Percentiles rank a stretch among this genome's conserved stretches.
phyloP scores from a whole-genome alignment of 2,888 invertebrate genomes.

The Papilio demoleus region DNA sequence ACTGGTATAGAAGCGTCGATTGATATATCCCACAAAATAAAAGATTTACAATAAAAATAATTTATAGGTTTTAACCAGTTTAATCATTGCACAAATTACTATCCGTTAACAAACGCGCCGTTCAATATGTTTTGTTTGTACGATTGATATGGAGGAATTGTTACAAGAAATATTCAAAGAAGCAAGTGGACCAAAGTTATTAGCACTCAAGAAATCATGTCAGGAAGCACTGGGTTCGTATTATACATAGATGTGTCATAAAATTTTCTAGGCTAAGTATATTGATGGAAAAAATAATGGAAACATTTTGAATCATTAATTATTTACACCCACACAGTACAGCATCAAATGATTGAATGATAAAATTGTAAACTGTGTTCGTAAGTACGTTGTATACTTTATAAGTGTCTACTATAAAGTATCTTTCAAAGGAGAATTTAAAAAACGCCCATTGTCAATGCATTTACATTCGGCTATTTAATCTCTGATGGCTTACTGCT shows the following conservation, averaged over 20 bases:
- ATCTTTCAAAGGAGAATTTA: too few relatives aligned
- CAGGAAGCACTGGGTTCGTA: slow-evolving; percentile 93
- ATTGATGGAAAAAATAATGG: not conserved
- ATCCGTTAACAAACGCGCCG: slow-evolving; percentile 21
- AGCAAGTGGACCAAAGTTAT: slow-evolving; percentile 90
- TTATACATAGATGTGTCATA: slow-evolving; percentile 1
- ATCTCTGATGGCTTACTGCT: too few relatives aligned
- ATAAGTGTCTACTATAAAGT: too few relatives aligned
- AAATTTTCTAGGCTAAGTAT: not conserved
- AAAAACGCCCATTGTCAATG: too few relatives aligned
- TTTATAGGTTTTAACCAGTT: not conserved
- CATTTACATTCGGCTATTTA: too few relatives aligned
- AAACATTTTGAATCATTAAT: slow-evolving; percentile 1
- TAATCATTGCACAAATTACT: not conserved
- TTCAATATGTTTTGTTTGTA: slow-evolving; percentile 46
- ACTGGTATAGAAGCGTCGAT: slow-evolving; percentile 51
- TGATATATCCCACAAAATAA: not conserved
- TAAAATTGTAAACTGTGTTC: not conserved
- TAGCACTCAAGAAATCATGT: slow-evolving; percentile 90
- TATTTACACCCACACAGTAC: not conserved
- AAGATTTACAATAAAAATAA: slow-evolving; percentile 13
- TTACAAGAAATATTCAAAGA: slow-evolving; percentile 93
- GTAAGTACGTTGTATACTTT: too few relatives aligned
- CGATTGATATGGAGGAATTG: slow-evolving; percentile 91
- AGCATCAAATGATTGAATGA: not conserved